phyloP scores from a whole-genome alignment of 2,888 invertebrate species.

The Salpingus planirostris region DNA sequence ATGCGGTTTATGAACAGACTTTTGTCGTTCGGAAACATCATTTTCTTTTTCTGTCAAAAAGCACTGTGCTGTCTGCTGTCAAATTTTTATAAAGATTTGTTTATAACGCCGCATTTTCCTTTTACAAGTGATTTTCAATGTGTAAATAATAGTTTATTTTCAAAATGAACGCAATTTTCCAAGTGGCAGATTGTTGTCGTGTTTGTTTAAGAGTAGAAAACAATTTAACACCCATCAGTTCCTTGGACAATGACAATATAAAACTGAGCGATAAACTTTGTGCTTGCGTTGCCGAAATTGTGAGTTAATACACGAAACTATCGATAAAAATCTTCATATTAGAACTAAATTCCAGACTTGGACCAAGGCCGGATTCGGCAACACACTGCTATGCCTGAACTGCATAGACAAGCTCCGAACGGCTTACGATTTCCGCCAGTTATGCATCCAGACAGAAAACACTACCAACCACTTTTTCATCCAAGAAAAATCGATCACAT shows the following conservation, averaged over 20 bases:
- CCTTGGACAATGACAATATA: slow-evolving; percentile 11
- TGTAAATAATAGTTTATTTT: neutral
- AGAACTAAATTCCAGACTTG: slow-evolving; percentile 5
- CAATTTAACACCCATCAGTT: slow-evolving; percentile 9
- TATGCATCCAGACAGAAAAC: slow-evolving; percentile 12
- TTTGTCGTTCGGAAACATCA: too few relatives aligned
- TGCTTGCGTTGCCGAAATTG: slow-evolving; percentile 12
- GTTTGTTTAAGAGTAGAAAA: slow-evolving; percentile 12
- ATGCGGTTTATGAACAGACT: too few relatives aligned
- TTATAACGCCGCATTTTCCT: neutral
- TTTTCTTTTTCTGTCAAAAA: too few relatives aligned
- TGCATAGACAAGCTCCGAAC: slow-evolving; percentile 13
- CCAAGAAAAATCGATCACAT: slow-evolving; percentile 7
- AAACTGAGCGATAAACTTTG: slow-evolving; percentile 14
- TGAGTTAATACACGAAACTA: slow-evolving; percentile 5
- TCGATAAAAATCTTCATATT: neutral
- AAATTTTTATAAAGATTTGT: neutral
- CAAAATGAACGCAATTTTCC: slow-evolving; percentile 10
- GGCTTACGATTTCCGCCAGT: slow-evolving; percentile 10
- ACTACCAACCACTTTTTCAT: slow-evolving; percentile 7
- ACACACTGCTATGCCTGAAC: slow-evolving; percentile 9
- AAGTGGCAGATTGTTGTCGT: slow-evolving; percentile 12
- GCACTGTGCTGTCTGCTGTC: neutral
- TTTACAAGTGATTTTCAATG: neutral
- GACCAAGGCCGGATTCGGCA: slow-evolving; percentile 5